Base-by-base conservation (phyloP, 2,888 invertebrate genomes). In the Pseudanteris insignis region DNA sequence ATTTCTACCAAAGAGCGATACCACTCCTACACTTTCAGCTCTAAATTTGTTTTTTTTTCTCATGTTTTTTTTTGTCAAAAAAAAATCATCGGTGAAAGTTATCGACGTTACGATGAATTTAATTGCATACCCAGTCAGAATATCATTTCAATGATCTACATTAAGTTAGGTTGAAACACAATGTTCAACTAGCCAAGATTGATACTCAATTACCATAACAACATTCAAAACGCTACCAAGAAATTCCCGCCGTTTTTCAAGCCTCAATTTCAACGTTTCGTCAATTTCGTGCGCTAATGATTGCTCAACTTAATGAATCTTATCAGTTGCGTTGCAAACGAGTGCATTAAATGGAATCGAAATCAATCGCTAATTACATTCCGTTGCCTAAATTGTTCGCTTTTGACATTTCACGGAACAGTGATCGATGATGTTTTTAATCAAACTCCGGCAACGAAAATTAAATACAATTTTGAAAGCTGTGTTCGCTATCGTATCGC, bases 281-380 rank as follows among this genome's bases (percentile, higher is more conserved):
- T 48, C 37, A 54, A 60, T 60, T 54, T 37, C 48, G 40, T 47
- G 47, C 33, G 34, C 33, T 14, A 48, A 24, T 40, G 15, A 36
- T 58, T 59, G 46, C 41, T 53, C 47, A 26, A 47, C 51, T 46
- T 51, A 51, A 51, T 53, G 51, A 34, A 53, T 47, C 51, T 38
- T 53, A 59, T 47, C 40, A 14, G 36, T 10, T 26, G 14, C 38
- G 51, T 41, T 28, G 41, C 34, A 26, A 40, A 36, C 40, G 40
- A 41, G 25, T 36, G 32, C 46, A 25, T 40, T 34, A 46, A 50
- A 46, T 51, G 41, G 51, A 51, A 26, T 59, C 51, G 43, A 54
- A 60, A 60, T 60, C 53, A 60, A 60, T 60, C 48, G 36, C 53
- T 60, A 60, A 60, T 60, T 53, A 54, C 48, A 60, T 60, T 60